These are phyloP conservation scores for Hipposideros armiger DNA, from an alignment of 2,113 vertebrate genomes.

Conservation along the genomic window DNA sequence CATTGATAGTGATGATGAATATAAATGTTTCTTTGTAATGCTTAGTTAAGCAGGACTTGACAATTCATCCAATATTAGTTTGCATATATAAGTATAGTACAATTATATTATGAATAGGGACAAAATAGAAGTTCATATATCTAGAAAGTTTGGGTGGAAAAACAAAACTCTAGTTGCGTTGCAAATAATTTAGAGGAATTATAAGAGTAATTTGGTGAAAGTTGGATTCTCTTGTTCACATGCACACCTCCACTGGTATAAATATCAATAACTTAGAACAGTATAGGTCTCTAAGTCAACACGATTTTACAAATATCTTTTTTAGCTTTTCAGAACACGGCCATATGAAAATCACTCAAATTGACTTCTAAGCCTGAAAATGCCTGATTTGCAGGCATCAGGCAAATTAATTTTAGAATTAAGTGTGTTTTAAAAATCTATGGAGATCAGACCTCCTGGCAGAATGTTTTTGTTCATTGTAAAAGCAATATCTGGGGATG, in stretches of 20 bases:
- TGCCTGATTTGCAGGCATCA: background rate
- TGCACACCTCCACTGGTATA: background rate
- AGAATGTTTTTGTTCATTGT: background rate
- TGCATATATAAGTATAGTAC: background rate
- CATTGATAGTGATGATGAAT: background rate
- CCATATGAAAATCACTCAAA: background rate
- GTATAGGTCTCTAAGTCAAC: background rate
- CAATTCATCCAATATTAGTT: background rate
- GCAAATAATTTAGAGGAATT: background rate
- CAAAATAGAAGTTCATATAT: background rate
- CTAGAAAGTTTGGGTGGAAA: background rate
- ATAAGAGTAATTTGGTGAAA: background rate
- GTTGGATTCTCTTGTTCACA: background rate
- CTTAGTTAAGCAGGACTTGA: background rate
- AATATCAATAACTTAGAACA: background rate
- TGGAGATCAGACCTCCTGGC: background rate
- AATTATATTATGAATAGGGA: background rate
- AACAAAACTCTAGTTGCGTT: background rate
- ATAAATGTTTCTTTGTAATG: background rate
- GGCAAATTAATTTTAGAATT: slow-evolving; percentile 22
- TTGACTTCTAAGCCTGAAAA: background rate
- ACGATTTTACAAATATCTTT: background rate
- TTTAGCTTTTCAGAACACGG: background rate
- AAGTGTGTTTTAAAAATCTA: background rate
- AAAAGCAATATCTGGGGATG: background rate